These are phyloP conservation scores for Pipistrellus nathusii DNA, from an alignment of 2,797 vertebrate species.

Conservation along the genomic window DNA sequence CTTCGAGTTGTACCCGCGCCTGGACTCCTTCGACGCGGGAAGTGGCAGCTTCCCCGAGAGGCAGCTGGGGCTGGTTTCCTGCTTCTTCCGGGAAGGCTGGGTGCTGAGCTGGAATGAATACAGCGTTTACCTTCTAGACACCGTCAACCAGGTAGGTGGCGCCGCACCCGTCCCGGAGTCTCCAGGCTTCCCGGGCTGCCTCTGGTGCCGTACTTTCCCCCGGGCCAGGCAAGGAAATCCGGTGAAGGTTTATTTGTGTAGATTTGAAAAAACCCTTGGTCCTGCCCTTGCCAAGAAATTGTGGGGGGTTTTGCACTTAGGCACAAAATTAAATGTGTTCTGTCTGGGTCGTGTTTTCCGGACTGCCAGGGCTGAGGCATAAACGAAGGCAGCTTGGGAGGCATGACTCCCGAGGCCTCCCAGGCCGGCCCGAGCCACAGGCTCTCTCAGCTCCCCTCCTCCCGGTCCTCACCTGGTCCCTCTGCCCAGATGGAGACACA, in stretches of 20 bases:
- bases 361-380: background rate
- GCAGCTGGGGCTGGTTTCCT: slow-evolving; percentile 94
- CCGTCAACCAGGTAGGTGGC: slow-evolving; percentile 91
- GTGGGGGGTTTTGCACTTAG: background rate
- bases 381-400: too few relatives aligned
- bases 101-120: slow-evolving; percentile 98
- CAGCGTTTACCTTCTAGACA: slow-evolving; percentile 95
- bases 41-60: slow-evolving; percentile 90
- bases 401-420: too few relatives aligned
- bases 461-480: background rate
- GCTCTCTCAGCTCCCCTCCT: accelerated
- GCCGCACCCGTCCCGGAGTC: accelerated
- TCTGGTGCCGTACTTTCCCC: background rate
- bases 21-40: slow-evolving; percentile 85
- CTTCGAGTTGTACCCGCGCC: slow-evolving; percentile 94
- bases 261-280: slow-evolving; percentile 9
- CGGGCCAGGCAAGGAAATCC: background rate
- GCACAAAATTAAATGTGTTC: background rate
- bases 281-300: background rate
- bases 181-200: background rate
- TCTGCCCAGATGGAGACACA: too few relatives aligned
- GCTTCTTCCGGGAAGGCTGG: slow-evolving; percentile 95
- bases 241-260: background rate
- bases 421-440: accelerated
- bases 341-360: background rate